Conservation (phyloP, 2,888 invertebrate genomes). For the Arrhopalites spinosus region DNA sequence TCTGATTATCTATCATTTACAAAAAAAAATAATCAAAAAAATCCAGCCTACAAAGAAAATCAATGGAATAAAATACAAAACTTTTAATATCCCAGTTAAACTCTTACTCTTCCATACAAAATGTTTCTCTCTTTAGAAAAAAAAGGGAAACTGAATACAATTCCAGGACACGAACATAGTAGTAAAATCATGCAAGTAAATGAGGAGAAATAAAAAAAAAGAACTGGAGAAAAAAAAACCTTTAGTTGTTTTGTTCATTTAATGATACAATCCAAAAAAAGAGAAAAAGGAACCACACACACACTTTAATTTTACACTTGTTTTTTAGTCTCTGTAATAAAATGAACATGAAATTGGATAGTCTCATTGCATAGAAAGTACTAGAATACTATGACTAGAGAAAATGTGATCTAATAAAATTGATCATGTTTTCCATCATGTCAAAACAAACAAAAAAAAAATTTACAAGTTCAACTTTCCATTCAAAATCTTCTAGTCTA, state of each 20-base stretch:
- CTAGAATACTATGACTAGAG: background rate
- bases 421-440: constrained; percentile 29
- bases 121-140: too few relatives aligned
- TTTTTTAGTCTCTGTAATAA: constrained; percentile 15
- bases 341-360: constrained; percentile 19
- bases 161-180: background rate
- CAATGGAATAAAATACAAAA: too few relatives aligned
- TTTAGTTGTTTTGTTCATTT: background rate
- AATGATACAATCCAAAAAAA: constrained; percentile 9
- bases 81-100: too few relatives aligned
- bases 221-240: background rate
- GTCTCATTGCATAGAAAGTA: constrained; percentile 4
- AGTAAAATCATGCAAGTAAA: background rate
- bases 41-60: too few relatives aligned
- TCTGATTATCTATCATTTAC: too few relatives aligned
- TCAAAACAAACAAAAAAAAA: too few relatives aligned
- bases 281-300: constrained; percentile 17
- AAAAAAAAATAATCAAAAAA: too few relatives aligned
- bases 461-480: constrained; percentile 18
- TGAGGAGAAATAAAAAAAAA: background rate
- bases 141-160: too few relatives aligned
- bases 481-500: background rate
- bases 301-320: constrained; percentile 32
- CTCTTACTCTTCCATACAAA: too few relatives aligned
- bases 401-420: constrained; percentile 17